Evolutionary conservation across 2,888 invertebrate genomes (phyloP), one percentile per base, ranked within the genome.

Genomic region (Cerastis rubricosa): DNA sequence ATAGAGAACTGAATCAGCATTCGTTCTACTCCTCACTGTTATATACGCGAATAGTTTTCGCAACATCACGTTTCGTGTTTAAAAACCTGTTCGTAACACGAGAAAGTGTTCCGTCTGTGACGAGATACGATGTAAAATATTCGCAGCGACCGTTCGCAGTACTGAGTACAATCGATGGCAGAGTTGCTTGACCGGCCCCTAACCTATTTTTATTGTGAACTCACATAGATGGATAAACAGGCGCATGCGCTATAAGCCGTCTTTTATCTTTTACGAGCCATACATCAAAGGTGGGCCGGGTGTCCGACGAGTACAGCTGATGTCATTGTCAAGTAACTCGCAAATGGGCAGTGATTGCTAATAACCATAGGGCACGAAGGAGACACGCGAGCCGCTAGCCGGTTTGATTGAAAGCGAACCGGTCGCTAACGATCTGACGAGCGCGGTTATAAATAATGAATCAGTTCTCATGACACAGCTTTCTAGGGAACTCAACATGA

Each of bases 131-230:
- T 80, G 74, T 81, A 85, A 79, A 86, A 83, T 84, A 74, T 70
- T 71, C 73, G 68, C 76, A 70, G 82, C 78, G 61, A 80, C 71
- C 57, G 73, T 74, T 77, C 79, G 40, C 82, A 76, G 77, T 83
- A n/a, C n/a, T n/a, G n/a, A n/a, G n/a, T n/a, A 81, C 91, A 90
- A 92, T 93, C 92, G 91, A 93, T 91, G 89, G 85, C 89, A 79
- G 90, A 90, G 94, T 94, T 93, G 90, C 89, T 92, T 93, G 94
- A 94, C 94, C 94, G 92, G 91, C 89, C 88, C 78, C 89, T 91
- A 92, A 91, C 92, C 94, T 94, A 94, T 94, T 94, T 94, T 91
- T 93, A 92, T 93, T 93, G 91, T 91, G 91, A 90, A 92, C 93
- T 91, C 91, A 86, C 90, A 91, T 91, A 93, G 93, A 91, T 80